Conservation (phyloP, 2,888 invertebrate genomes). For the Limnephilus auricula region DNA sequence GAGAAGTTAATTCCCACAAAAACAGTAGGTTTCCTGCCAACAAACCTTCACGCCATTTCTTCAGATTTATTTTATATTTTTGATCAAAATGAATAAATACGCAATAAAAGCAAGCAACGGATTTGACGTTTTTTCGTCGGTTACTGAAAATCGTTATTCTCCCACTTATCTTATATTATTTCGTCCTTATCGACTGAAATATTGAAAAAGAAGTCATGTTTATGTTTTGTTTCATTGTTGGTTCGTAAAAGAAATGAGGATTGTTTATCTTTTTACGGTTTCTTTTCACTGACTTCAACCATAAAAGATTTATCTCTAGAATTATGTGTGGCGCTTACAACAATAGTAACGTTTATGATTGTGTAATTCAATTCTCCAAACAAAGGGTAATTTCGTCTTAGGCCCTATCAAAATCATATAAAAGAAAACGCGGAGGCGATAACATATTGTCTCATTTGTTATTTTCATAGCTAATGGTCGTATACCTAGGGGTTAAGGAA, state of each 20-base stretch:
- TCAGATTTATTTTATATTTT: neutral
- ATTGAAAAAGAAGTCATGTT: neutral
- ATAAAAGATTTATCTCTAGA: neutral
- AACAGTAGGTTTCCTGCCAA: slow-evolving; percentile 14
- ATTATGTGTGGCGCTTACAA: slow-evolving; percentile 5
- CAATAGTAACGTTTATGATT: slow-evolving; percentile 7
- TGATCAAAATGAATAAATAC: neutral
- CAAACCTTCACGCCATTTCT: slow-evolving; percentile 2
- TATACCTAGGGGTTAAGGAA: slow-evolving; percentile 20
- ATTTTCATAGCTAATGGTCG: slow-evolving; percentile 40
- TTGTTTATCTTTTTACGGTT: neutral
- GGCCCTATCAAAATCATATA: slow-evolving; percentile 33
- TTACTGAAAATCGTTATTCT: neutral
- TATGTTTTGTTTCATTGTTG: neutral
- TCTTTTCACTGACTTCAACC: neutral
- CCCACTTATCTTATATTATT: neutral
- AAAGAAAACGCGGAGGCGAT: slow-evolving; percentile 36
- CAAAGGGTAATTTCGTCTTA: slow-evolving; percentile 27
- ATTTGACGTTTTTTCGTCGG: neutral
- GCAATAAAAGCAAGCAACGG: neutral
- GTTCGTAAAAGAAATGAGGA: neutral
- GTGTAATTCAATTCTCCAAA: slow-evolving; percentile 21
- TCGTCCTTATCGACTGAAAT: neutral
- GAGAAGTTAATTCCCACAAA: slow-evolving; percentile 35
- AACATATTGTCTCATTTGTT: slow-evolving; percentile 50